Evolutionary conservation across 2,113 vertebrate species (phyloP).

Genomic region (Aspiorhynchus laticeps): DNA sequence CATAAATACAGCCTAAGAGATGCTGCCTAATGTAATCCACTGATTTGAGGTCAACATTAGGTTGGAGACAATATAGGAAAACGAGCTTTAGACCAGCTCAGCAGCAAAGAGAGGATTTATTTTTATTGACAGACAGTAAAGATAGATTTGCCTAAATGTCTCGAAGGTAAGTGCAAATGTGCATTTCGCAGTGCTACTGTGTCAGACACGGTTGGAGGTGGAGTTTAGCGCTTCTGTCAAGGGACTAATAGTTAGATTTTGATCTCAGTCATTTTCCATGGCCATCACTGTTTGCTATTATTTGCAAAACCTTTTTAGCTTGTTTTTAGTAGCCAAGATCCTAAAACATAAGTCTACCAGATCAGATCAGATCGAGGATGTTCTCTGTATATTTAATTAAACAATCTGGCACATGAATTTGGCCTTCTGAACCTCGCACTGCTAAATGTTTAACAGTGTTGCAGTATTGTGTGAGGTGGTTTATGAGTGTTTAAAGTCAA

Average conservation of each 20-base stretch:
- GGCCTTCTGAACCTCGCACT: background rate
- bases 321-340: background rate
- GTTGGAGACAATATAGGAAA: background rate
- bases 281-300: background rate
- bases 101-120: background rate
- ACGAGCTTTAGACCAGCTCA: conserved; percentile 20
- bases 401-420: background rate
- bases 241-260: background rate
- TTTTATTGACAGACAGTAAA: background rate
- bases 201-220: background rate
- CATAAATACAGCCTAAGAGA: background rate
- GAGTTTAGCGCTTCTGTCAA: background rate
- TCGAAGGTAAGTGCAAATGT: conserved; percentile 53
- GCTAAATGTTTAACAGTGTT: conserved; percentile 8
- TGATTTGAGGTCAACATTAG: conserved; percentile 9
- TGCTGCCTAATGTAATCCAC: background rate
- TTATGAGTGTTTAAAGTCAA: background rate
- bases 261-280: background rate
- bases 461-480: background rate
- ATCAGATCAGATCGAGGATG: background rate
- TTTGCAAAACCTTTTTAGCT: background rate
- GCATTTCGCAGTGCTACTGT: background rate
- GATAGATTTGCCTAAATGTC: conserved; percentile 20
- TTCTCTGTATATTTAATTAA: background rate
- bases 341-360: background rate